These are phyloP conservation scores for Anisognathus igniventris DNA, from an alignment of 2,797 vertebrate genomes.

Conservation along the genomic window DNA sequence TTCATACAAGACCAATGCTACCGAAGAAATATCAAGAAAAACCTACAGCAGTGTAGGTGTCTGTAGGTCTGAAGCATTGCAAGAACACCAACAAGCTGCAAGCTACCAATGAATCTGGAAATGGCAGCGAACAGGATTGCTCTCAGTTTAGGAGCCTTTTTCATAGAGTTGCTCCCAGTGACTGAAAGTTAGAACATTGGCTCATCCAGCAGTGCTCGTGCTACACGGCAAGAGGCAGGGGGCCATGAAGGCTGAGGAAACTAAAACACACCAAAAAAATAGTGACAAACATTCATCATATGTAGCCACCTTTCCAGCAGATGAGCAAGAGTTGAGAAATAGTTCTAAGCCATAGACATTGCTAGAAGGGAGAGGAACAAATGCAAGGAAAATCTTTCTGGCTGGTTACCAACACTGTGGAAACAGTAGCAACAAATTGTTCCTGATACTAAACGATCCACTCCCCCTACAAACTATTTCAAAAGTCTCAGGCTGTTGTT, in stretches of 20 bases:
- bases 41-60: background rate
- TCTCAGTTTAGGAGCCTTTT: conserved; percentile 66
- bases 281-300: background rate
- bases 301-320: background rate
- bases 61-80: conserved; percentile 33
- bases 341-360: conserved; percentile 18
- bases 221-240: conserved; percentile 34
- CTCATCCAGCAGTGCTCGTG: conserved; percentile 39
- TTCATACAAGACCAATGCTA: conserved; percentile 30
- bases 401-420: background rate
- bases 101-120: conserved; percentile 62
- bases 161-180: conserved; percentile 40
- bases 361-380: background rate
- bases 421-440: background rate
- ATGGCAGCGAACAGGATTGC: conserved; percentile 68
- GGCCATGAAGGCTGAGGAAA: conserved; percentile 30
- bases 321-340: background rate
- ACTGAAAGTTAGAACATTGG: conserved; percentile 60
- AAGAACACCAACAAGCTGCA: conserved; percentile 60
- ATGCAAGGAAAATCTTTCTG: background rate
- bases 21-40: conserved; percentile 53
- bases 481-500: background rate
- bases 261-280: background rate
- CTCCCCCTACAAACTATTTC: background rate
- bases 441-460: background rate